These are phyloP conservation scores for Frankliniella intonsa DNA, from an alignment of 2,888 invertebrate genomes.

Conservation along the genomic window DNA sequence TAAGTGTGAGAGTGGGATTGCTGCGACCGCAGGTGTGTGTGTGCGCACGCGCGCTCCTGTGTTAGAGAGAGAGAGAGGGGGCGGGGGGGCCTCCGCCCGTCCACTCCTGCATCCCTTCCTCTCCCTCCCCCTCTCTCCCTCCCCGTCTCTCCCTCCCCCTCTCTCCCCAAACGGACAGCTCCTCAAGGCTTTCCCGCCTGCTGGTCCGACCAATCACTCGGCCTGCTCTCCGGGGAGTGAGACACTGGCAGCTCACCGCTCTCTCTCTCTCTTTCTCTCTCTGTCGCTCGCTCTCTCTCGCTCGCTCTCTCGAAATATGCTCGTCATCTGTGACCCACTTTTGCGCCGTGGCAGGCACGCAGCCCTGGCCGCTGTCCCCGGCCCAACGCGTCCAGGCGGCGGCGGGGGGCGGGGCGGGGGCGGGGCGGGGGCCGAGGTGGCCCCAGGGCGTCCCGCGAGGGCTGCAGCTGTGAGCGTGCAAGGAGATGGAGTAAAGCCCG, in stretches of 20 bases:
- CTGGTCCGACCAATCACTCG: background rate
- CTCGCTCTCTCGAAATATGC: background rate
- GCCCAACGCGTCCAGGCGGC: background rate
- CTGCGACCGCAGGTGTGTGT: no score
- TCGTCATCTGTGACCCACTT: constrained; percentile 22
- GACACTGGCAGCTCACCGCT: background rate
- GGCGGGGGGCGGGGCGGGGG: background rate
- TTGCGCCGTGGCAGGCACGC: background rate
- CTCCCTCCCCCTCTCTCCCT: no score
- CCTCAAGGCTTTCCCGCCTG: no score
- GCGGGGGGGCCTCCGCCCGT: background rate
- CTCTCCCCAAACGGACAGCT: no score
- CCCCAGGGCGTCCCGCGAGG: background rate
- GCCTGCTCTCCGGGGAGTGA: background rate
- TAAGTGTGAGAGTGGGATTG: no score
- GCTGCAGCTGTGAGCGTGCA: background rate
- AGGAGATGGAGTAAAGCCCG: no score
- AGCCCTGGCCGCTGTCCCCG: background rate
- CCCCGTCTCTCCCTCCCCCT: no score
- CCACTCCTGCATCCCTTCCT: no score
- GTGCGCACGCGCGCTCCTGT: no score
- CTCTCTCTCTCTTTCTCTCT: no score
- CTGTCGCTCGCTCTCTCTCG: no score
- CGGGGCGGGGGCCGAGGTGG: background rate
- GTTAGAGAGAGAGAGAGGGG: background rate